Base-by-base conservation (phyloP, 2,888 invertebrate genomes). In the Molanna angustata region DNA sequence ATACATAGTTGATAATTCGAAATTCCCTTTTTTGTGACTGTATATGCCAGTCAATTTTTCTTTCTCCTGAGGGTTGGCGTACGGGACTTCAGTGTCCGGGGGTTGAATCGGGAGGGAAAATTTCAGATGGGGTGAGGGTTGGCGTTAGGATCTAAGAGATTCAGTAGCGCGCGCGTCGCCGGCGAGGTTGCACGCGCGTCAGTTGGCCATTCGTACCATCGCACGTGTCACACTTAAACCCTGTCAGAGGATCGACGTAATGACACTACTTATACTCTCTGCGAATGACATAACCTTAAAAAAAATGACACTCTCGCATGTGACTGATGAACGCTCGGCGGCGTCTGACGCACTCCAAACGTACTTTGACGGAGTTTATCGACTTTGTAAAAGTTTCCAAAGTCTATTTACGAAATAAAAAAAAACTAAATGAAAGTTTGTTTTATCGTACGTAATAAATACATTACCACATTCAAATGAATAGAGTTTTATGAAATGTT, bases 81-180 rank as follows among this genome's bases (percentile, higher is more conserved):
- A 19, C 14, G n/a, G 51, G 39, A 31, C 17, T 35, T 16, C 31
- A 20, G 39, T 21, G 44, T 21, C 13, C n/a, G 37, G 20, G 31
- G 18, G 13, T 7, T 18, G 33, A 33, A 42, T 33, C 9, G 39
- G 31, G 40, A 39, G 45, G 45, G 33, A 11, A 37, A 21, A 16
- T 22, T 14, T 13, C 46, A 39, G 49, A 33, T 49, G 49, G 50
- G 56, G 39, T 18, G 21, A 20, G 27, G 20, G 39, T 35, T 18
- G 37, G 49, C 19, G 41, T 27, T 49, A 45, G 50, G 44, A 37
- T 52, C 31, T 42, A 13, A 39, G 19, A 17, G 53, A 45, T 22
- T 48, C 55, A 58, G 58, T 58, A 56, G 53, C 56, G 58, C 46
- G 56, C 58, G 53, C 56, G 56, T 35, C 56, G 56, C 52, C 50